Percentiles rank a stretch among this genome's conserved stretches.
phyloP scores from a whole-genome alignment of 2,113 vertebrate species.

The Xiphophorus couchianus region DNA sequence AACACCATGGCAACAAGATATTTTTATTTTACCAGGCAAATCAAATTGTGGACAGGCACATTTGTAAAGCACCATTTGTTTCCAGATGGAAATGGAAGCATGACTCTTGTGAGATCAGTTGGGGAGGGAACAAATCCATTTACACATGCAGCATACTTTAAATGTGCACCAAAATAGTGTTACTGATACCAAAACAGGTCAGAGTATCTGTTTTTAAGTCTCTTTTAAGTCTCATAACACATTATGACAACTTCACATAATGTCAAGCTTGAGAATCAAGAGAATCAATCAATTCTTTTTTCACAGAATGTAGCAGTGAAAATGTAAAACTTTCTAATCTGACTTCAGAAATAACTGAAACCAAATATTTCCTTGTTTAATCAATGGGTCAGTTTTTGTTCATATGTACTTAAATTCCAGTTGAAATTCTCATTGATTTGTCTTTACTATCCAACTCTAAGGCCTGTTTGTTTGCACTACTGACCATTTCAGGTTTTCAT shows the following conservation, averaged over 20 bases:
- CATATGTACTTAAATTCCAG: neutral
- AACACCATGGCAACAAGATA: constrained; percentile 55
- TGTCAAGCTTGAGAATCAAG: too few species aligned
- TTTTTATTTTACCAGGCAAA: constrained; percentile 51
- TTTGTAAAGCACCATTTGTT: constrained; percentile 71
- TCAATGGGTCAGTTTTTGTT: neutral
- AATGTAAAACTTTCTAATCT: constrained; percentile 26
- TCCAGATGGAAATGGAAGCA: constrained; percentile 43
- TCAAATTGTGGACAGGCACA: constrained; percentile 66
- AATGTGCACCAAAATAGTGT: constrained; percentile 23
- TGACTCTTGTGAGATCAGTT: constrained; percentile 26
- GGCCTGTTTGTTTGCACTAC: constrained; percentile 14
- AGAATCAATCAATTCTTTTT: neutral
- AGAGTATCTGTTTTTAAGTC: constrained; percentile 1
- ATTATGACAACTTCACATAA: neutral
- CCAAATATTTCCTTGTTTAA: constrained; percentile 37
- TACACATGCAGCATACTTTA: constrained; percentile 32
- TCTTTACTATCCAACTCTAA: constrained; percentile 25
- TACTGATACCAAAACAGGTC: constrained; percentile 21
- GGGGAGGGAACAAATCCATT: constrained; percentile 22
- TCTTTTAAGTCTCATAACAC: neutral
- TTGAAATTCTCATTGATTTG: constrained; percentile 22
- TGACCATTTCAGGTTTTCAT: constrained; percentile 7
- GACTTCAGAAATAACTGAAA: constrained; percentile 36
- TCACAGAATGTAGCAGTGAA: constrained; percentile 23